Evolutionary conservation across 2,113 vertebrate genomes (phyloP).

Genomic region (Poecilia latipinna): DNA sequence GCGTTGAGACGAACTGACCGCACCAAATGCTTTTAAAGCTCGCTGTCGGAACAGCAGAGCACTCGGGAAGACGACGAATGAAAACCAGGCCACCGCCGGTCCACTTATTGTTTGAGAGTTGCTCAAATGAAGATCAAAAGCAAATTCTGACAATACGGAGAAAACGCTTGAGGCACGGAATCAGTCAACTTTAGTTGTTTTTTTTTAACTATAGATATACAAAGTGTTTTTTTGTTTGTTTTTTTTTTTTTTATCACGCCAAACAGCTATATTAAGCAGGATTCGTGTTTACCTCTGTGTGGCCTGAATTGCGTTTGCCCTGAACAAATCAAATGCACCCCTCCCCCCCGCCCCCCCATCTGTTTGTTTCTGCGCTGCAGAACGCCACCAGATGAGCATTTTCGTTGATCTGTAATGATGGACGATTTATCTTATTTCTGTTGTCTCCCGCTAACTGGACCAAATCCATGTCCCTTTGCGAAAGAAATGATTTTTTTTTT

Average conservation of each 20-base stretch:
- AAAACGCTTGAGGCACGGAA: slow-evolving; percentile 29
- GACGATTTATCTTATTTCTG: slow-evolving; percentile 27
- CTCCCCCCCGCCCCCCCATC: background rate
- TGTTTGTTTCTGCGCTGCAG: slow-evolving; percentile 41
- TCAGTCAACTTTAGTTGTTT: slow-evolving; percentile 31
- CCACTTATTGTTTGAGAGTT: slow-evolving; percentile 38
- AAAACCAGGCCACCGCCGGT: slow-evolving; percentile 18
- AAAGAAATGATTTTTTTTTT: slow-evolving; percentile 11
- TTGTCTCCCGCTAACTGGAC: slow-evolving; percentile 20
- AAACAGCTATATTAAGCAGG: slow-evolving; percentile 32
- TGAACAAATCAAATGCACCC: slow-evolving; percentile 6
- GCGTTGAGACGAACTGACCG: slow-evolving; percentile 32
- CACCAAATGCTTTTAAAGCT: slow-evolving; percentile 19
- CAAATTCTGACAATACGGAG: slow-evolving; percentile 12
- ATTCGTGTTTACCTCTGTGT: slow-evolving; percentile 49
- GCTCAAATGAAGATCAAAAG: slow-evolving; percentile 48
- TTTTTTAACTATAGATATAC: slow-evolving; percentile 13
- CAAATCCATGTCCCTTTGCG: slow-evolving; percentile 43
- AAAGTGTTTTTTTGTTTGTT: slow-evolving; percentile 16
- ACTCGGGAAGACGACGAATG: slow-evolving; percentile 31
- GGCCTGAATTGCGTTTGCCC: slow-evolving; percentile 30
- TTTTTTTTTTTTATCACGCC: slow-evolving; percentile 36
- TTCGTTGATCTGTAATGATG: slow-evolving; percentile 47
- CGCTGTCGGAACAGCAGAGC: slow-evolving; percentile 19
- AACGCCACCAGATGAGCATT: slow-evolving; percentile 33